phyloP scores from a whole-genome alignment of 2,888 invertebrate genomes.

The Zelleria hepariella region DNA sequence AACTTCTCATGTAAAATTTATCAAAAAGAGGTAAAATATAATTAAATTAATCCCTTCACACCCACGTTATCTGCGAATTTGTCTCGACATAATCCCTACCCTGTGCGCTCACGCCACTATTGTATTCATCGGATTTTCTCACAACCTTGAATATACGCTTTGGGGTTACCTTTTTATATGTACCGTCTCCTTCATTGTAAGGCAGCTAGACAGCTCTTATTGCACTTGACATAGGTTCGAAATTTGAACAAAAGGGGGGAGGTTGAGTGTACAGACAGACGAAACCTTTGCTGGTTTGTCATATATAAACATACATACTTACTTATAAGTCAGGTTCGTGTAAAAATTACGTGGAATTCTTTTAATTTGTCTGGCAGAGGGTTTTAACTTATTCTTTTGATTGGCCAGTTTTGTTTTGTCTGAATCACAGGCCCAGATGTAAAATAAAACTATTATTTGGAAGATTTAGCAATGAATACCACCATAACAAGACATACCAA shows the following conservation, averaged over 20 bases:
- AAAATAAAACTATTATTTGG: too few species aligned
- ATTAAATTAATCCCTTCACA: background rate
- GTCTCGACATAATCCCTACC: slow-evolving; percentile 15
- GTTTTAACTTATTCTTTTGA: background rate
- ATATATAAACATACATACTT: too few species aligned
- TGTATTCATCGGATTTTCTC: slow-evolving; percentile 39
- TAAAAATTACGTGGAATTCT: background rate
- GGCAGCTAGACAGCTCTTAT: background rate
- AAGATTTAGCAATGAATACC: too few species aligned
- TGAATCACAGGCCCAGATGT: background rate
- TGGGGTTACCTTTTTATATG: slow-evolving; percentile 38
- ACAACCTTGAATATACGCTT: slow-evolving; percentile 40
- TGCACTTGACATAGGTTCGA: background rate
- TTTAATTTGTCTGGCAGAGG: background rate
- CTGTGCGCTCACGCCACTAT: slow-evolving; percentile 21
- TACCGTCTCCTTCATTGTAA: slow-evolving; percentile 6
- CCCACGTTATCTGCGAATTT: slow-evolving; percentile 9
- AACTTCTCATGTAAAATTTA: too few species aligned
- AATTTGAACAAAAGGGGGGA: background rate
- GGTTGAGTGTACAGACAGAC: too few species aligned
- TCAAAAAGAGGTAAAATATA: too few species aligned
- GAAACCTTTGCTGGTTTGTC: too few species aligned
- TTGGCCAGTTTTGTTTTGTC: background rate
- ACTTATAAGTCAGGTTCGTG: background rate
- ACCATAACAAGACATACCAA: too few species aligned